Evolutionary conservation across 2,113 vertebrate genomes (phyloP).

Genomic region (Gallinago jamesoni): DNA sequence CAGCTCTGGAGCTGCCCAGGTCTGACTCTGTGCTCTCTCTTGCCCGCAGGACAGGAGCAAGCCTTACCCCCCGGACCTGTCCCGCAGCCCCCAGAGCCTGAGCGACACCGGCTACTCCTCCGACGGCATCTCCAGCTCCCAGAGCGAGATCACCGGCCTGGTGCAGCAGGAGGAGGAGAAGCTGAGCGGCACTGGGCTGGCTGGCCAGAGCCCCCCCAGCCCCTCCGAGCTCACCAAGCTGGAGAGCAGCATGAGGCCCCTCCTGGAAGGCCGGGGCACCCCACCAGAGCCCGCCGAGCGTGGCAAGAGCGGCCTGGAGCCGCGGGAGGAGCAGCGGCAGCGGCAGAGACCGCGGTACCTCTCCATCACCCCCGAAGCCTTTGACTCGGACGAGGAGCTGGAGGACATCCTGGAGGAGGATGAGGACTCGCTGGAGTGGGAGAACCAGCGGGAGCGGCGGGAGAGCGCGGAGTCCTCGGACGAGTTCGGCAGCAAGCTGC

Average conservation of each 20-base stretch:
- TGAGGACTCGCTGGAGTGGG: conserved; percentile 86
- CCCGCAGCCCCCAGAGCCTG: conserved; percentile 91
- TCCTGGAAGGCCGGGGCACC: conserved; percentile 81
- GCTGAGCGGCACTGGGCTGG: conserved; percentile 85
- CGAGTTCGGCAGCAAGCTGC: conserved; percentile 92
- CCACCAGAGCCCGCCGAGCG: conserved; percentile 54
- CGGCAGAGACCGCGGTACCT: conserved; percentile 90
- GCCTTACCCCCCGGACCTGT: conserved; percentile 90
- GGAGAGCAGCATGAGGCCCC: conserved; percentile 88
- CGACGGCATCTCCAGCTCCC: conserved; percentile 93
- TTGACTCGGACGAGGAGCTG: conserved; percentile 90
- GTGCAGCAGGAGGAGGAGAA: conserved; percentile 91
- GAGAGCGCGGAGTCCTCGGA: conserved; percentile 88
- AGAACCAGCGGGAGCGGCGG: conserved; percentile 78
- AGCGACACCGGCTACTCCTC: conserved; percentile 98
- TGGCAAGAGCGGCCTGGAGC: conserved; percentile 65
- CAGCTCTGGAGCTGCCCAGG: background rate
- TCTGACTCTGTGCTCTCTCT: background rate
- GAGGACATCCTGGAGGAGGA: conserved; percentile 93
- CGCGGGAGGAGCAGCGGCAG: conserved; percentile 78
- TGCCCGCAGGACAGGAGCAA: conserved; percentile 86
- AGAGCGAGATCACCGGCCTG: conserved; percentile 92
- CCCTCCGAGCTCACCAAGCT: conserved; percentile 92
- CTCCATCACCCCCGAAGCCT: conserved; percentile 89
- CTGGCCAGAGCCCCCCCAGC: conserved; percentile 81